Conservation (phyloP, 2,113 vertebrate genomes). For the Triplophysa dalaica region DNA sequence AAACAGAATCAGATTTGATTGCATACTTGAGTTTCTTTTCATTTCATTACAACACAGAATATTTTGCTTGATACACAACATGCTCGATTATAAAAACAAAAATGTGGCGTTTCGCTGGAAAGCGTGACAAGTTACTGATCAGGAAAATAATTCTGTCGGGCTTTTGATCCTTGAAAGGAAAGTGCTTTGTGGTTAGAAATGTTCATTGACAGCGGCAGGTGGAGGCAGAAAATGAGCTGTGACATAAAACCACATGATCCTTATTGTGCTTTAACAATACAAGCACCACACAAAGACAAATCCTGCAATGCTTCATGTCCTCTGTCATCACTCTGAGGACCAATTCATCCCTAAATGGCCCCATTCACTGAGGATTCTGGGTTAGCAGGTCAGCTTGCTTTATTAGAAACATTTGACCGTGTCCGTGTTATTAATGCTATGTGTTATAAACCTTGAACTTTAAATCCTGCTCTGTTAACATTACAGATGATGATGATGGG, state of each 20-base stretch:
- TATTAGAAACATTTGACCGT: background rate
- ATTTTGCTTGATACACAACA: too few species aligned
- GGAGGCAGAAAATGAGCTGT: constrained; percentile 32
- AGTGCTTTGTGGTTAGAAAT: background rate
- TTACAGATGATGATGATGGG: too few species aligned
- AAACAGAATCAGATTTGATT: too few species aligned
- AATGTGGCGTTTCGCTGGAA: background rate
- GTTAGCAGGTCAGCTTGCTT: background rate
- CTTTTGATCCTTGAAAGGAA: constrained; percentile 34
- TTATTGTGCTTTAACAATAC: constrained; percentile 44
- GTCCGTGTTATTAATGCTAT: too few species aligned
- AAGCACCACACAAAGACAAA: constrained; percentile 23
- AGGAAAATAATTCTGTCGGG: background rate
- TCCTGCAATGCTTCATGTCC: constrained; percentile 3
- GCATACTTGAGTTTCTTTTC: too few species aligned
- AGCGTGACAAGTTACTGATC: background rate
- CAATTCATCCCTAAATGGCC: constrained; percentile 4
- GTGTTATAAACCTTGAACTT: too few species aligned
- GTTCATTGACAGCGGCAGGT: constrained; percentile 36
- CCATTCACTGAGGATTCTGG: background rate
- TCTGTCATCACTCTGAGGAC: background rate
- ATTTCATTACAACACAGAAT: too few species aligned
- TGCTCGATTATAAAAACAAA: background rate
- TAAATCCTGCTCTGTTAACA: too few species aligned
- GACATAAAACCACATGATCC: constrained; percentile 13